Evolutionary conservation across 2,797 vertebrate genomes (phyloP).

Genomic region (Gephyroberyx darwinii): DNA sequence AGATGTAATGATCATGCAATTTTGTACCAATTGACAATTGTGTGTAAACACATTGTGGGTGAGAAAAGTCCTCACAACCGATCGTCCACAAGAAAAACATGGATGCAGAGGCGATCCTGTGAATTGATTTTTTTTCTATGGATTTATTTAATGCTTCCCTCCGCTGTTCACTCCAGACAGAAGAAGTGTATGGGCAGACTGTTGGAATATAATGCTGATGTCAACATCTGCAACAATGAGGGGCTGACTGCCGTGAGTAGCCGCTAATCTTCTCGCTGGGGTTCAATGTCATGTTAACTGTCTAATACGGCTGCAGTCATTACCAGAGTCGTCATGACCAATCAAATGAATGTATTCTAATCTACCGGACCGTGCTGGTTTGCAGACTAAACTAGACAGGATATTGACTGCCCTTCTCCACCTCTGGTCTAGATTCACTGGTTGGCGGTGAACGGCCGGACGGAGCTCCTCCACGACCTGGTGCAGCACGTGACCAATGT

Average conservation of each 20-base stretch:
- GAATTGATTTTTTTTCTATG: no score
- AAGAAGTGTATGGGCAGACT: constrained; percentile 99
- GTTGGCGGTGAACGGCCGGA: constrained; percentile 96
- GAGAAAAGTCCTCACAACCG: no score
- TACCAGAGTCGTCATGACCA: neutral
- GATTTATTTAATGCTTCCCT: neutral
- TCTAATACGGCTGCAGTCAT: neutral
- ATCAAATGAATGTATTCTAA: neutral
- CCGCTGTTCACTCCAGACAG: constrained; percentile 83
- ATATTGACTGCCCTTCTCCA: constrained; percentile 4
- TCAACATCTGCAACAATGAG: constrained; percentile 99
- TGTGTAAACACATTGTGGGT: no score
- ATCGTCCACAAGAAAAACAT: no score
- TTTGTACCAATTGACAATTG: no score
- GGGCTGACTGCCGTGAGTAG: constrained; percentile 97
- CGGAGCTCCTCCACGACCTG: constrained; percentile 95
- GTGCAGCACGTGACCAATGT: constrained; percentile 97
- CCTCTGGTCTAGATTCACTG: constrained; percentile 90
- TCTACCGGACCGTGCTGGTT: neutral
- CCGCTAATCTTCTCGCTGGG: neutral
- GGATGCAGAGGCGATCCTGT: no score
- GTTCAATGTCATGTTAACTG: neutral
- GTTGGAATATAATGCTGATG: constrained; percentile 95
- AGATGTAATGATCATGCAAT: no score
- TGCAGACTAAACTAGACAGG: neutral